Conservation (phyloP, 2,113 vertebrate genomes). For the Brachypodius melanocephalos region DNA sequence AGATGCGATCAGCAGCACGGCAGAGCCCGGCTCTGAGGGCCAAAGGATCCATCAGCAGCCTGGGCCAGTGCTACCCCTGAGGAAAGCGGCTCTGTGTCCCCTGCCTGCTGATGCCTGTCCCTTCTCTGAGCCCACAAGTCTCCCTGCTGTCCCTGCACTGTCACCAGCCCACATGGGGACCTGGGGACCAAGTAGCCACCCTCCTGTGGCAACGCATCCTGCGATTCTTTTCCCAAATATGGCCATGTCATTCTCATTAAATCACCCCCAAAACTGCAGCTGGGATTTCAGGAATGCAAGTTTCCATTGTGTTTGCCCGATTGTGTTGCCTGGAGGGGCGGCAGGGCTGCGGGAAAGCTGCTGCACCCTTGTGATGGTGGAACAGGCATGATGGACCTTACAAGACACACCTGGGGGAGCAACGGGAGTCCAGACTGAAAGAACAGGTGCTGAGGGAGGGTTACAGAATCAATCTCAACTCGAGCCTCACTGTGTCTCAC, state of each 20-base stretch:
- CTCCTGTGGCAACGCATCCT: neutral
- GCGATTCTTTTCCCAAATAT: slow-evolving; percentile 39
- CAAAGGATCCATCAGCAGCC: neutral
- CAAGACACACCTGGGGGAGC: fast-evolving
- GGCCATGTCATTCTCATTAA: neutral
- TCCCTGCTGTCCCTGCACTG: neutral
- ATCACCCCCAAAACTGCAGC: slow-evolving; percentile 44
- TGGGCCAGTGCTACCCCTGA: fast-evolving
- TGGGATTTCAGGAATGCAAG: slow-evolving; percentile 29
- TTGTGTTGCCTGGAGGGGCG: neutral
- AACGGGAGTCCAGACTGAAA: neutral
- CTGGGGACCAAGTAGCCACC: neutral
- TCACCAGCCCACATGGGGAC: neutral
- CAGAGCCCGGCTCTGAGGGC: fast-evolving
- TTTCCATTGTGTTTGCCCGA: neutral
- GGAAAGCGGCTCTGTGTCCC: fast-evolving
- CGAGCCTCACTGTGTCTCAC: fast-evolving
- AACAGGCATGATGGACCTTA: fast-evolving
- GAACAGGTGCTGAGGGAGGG: neutral
- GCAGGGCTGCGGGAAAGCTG: neutral
- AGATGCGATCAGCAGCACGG: fast-evolving
- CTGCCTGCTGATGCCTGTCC: neutral
- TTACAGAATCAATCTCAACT: fast-evolving
- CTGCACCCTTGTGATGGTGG: fast-evolving
- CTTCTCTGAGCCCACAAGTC: neutral